Conservation (phyloP, 2,888 invertebrate genomes). For the Sinhomidia bicolor region DNA sequence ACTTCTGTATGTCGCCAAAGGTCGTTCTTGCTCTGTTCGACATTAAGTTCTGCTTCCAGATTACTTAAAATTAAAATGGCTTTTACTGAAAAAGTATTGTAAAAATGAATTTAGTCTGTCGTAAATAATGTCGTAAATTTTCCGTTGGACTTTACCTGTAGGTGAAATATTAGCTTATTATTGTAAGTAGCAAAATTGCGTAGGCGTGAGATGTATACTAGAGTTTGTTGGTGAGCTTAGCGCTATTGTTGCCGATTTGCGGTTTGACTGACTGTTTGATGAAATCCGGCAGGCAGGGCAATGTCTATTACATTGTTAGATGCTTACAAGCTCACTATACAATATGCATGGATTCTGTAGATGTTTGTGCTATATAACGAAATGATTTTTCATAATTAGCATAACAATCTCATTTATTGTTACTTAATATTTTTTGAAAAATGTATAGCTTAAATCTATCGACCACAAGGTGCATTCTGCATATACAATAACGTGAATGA, state of each 20-base stretch:
- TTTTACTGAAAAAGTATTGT: too few species aligned
- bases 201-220: background rate
- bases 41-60: too few species aligned
- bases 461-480: background rate
- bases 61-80: too few species aligned
- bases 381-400: background rate
- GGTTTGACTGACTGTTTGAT: background rate
- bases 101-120: too few species aligned
- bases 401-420: slow-evolving; percentile 32
- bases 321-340: background rate
- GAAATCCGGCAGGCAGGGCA: slow-evolving; percentile 50
- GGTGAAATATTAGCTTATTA: too few species aligned
- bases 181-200: background rate
- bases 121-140: too few species aligned
- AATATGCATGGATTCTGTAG: too few species aligned
- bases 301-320: background rate
- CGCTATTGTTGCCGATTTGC: background rate
- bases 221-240: background rate
- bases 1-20: background rate
- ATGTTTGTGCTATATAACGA: background rate
- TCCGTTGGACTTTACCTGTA: too few species aligned
- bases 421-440: slow-evolving; percentile 1
- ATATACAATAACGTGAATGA: background rate
- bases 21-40: too few species aligned
- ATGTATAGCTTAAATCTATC: slow-evolving; percentile 30